phyloP scores from a whole-genome alignment of 2,113 vertebrate genomes.

The Lycocorax pyrrhopterus region DNA sequence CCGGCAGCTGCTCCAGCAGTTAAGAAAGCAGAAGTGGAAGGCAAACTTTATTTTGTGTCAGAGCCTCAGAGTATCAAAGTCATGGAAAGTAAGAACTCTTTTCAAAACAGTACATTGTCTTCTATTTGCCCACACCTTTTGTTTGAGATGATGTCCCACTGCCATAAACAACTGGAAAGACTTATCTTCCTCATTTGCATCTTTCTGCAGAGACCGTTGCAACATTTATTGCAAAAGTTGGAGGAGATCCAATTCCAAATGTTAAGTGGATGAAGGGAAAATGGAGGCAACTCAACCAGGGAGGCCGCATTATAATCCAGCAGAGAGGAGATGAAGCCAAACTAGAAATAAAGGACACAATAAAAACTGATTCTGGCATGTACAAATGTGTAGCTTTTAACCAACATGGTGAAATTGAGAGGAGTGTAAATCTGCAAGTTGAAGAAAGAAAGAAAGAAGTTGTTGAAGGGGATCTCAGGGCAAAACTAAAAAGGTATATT shows the following conservation, averaged over 20 bases:
- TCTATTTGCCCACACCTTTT: neutral
- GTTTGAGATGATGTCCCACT: neutral
- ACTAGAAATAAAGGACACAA: slow-evolving; percentile 86
- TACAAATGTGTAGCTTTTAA: slow-evolving; percentile 90
- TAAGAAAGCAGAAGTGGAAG: slow-evolving; percentile 79
- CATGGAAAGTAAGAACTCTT: slow-evolving; percentile 85
- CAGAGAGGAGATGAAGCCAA: slow-evolving; percentile 90
- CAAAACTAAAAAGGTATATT: slow-evolving; percentile 93
- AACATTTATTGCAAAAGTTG: slow-evolving; percentile 95
- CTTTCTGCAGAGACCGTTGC: slow-evolving; percentile 83
- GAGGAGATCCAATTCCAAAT: slow-evolving; percentile 93
- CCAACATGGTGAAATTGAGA: slow-evolving; percentile 90
- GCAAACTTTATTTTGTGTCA: slow-evolving; percentile 91
- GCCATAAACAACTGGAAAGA: neutral
- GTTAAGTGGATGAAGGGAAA: slow-evolving; percentile 99
- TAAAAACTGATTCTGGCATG: slow-evolving; percentile 87
- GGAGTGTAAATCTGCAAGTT: slow-evolving; percentile 82
- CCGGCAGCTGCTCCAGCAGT: slow-evolving; percentile 65
- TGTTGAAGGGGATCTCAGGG: slow-evolving; percentile 87
- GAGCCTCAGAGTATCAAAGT: slow-evolving; percentile 83
- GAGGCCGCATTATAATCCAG: slow-evolving; percentile 86
- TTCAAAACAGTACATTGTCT: neutral
- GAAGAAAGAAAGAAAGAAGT: slow-evolving; percentile 83
- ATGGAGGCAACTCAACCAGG: slow-evolving; percentile 96
- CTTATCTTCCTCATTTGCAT: slow-evolving; percentile 10